Evolutionary conservation across 2,888 invertebrate genomes (phyloP), one percentile per base, ranked within the genome.

Genomic region (Dromius quadrimaculatus): DNA sequence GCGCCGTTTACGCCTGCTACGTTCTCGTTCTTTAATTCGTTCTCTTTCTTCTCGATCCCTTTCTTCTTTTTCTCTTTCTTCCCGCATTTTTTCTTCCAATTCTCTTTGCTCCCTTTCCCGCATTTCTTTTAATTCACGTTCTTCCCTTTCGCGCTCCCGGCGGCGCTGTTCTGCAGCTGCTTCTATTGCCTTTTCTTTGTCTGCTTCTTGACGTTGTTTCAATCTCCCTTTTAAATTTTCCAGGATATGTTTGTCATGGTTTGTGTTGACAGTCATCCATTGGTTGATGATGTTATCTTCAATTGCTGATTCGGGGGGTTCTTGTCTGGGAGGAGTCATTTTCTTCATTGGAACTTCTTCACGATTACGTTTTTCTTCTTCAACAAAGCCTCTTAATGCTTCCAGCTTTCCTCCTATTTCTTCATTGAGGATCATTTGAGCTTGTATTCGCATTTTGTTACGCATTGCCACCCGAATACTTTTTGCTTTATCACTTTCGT

Each of bases 391-490:
- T 76, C 85, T 85, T 77, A 77, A 79, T 74, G 79, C 82, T 73
- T 78, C 81, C 79, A 81, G 79, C 73, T 81, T 83, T n/a, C 77
- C 79, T 1, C 78, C 82, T 28, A 84, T 78, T 71, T 84, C 82
- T 71, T 84, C 83, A 70, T 83, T 83, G 73, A 84, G 78, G 19
- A 84, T 83, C 20, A 82, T 81, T 73, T 85, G 84, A 0, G 83
- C 84, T 50, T 85, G 83, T 50, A 84, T 81, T 72, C 84, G 84
- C 76, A 82, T 80, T 72, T 85, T 85, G 75, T 89, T 89, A 36
- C 88, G 84, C 89, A 90, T 89, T 0, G 88, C 85, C 0, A 90
- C 88, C 2, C 89, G 85, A 75, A 89, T 89, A 47, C 89, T 89
- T 73, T 86, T 84, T 0, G 87, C 85, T 72, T 83, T 85, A 73